These are phyloP conservation scores for Agrypnia vestita DNA, from an alignment of 1,140 invertebrate species.

Conservation along the genomic window DNA sequence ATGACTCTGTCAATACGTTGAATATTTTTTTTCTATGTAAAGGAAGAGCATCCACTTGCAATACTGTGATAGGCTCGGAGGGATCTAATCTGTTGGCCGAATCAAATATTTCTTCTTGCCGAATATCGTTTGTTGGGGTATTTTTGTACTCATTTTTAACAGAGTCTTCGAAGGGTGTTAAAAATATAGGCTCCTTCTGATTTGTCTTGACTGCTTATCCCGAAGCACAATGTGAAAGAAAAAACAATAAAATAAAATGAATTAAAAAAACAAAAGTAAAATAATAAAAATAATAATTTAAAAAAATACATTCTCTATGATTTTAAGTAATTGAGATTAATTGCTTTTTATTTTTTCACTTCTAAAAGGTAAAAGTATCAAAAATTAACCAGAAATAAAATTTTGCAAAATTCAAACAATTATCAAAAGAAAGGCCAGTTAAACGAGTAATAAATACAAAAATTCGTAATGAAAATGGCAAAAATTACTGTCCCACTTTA, in stretches of 20 bases:
- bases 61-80: neutral
- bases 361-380: too few relatives aligned
- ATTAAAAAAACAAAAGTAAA: conserved; percentile 44
- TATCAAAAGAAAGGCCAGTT: conserved; percentile 8
- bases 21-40: conserved; percentile 51
- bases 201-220: conserved; percentile 41
- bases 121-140: neutral
- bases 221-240: conserved; percentile 25
- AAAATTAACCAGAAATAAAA: too few relatives aligned
- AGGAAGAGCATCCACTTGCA: conserved; percentile 11
- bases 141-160: conserved; percentile 14
- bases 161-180: conserved; percentile 37
- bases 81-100: neutral
- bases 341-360: neutral
- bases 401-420: too few relatives aligned
- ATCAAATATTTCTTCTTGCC: conserved; percentile 14
- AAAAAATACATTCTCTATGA: too few relatives aligned
- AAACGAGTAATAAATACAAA: neutral
- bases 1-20: conserved; percentile 55
- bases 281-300: conserved; percentile 35
- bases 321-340: too few relatives aligned
- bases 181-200: conserved; percentile 41
- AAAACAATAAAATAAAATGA: conserved; percentile 56
- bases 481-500: too few relatives aligned
- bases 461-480: neutral